Conservation (phyloP, 2,888 invertebrate species). For the Nasonia oneida region DNA sequence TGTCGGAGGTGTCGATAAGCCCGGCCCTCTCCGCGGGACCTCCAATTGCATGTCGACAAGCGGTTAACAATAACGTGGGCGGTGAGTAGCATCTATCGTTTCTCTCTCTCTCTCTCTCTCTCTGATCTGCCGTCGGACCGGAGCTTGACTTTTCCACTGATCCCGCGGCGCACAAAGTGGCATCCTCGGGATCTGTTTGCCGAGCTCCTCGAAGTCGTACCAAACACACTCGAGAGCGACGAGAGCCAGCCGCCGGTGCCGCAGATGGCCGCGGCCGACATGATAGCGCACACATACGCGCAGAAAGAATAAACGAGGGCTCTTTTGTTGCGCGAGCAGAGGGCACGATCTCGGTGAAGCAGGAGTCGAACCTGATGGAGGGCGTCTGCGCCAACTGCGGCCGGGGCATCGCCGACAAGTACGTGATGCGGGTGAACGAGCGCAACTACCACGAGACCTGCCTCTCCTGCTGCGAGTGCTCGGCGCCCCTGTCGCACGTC, state of each 20-base stretch:
- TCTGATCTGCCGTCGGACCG: not conserved
- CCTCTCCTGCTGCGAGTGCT: conserved; percentile 96
- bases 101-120: no score
- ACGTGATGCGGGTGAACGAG: conserved; percentile 96
- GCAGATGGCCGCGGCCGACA: conserved; percentile 48
- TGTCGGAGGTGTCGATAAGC: conserved; percentile 67
- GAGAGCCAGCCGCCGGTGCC: conserved; percentile 20
- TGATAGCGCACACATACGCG: not conserved
- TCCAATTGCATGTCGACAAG: conserved; percentile 70
- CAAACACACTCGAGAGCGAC: conserved; percentile 15
- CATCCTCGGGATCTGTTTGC: conserved; percentile 32
- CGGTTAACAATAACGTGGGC: conserved; percentile 72
- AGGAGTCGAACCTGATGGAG: conserved; percentile 83
- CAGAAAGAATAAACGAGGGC: not conserved
- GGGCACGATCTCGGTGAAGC: conserved; percentile 82
- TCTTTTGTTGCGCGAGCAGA: conserved; percentile 66
- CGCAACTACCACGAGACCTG: conserved; percentile 98
- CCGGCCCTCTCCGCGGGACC: conserved; percentile 65
- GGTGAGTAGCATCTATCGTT: conserved; percentile 64
- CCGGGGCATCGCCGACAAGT: conserved; percentile 96
- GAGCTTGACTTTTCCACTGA: not conserved
- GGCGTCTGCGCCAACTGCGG: conserved; percentile 95
- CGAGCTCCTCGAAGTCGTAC: conserved; percentile 1
- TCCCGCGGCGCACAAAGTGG: not conserved
- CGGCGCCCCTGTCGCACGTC: conserved; percentile 92